Conservation (phyloP, 2,797 vertebrate genomes). For the Cuculus canorus region DNA sequence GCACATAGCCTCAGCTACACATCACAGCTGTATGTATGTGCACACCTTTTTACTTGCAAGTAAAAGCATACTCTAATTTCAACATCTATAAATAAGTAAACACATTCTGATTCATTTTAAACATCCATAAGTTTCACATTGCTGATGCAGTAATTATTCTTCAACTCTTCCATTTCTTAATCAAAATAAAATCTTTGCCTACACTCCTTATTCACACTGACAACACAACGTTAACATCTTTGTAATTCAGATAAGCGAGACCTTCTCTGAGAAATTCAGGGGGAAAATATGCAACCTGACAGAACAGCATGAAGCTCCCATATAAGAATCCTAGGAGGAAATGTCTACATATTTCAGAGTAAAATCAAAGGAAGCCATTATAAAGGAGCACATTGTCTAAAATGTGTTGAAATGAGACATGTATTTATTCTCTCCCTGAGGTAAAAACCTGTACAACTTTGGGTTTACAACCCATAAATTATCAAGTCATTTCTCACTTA, state of each 20-base stretch:
- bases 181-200: slow-evolving; percentile 35
- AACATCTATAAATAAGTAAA: slow-evolving; percentile 22
- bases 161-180: not conserved
- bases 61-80: slow-evolving; percentile 17
- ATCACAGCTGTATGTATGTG: not conserved
- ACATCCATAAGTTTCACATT: not conserved
- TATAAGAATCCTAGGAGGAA: slow-evolving; percentile 30
- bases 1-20: not conserved
- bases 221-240: slow-evolving; percentile 6
- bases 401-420: slow-evolving; percentile 59
- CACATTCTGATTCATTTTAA: not conserved
- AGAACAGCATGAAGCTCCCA: slow-evolving; percentile 22
- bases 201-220: slow-evolving; percentile 33
- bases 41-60: not conserved
- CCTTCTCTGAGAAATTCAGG: slow-evolving; percentile 56
- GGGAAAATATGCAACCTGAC: slow-evolving; percentile 56
- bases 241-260: slow-evolving; percentile 32
- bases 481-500: slow-evolving; percentile 77
- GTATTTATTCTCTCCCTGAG: slow-evolving; percentile 70
- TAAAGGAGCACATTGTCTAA: slow-evolving; percentile 63
- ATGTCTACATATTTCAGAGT: slow-evolving; percentile 47
- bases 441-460: slow-evolving; percentile 74
- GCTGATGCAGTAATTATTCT: slow-evolving; percentile 2
- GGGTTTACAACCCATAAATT: slow-evolving; percentile 82
- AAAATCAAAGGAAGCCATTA: slow-evolving; percentile 66